A percentile compares a stretch with the other conserved stretches of the same genome.
Evolutionary conservation across 1,140 invertebrate genomes (phyloP).

Genomic region (Drosophila repleta): DNA sequence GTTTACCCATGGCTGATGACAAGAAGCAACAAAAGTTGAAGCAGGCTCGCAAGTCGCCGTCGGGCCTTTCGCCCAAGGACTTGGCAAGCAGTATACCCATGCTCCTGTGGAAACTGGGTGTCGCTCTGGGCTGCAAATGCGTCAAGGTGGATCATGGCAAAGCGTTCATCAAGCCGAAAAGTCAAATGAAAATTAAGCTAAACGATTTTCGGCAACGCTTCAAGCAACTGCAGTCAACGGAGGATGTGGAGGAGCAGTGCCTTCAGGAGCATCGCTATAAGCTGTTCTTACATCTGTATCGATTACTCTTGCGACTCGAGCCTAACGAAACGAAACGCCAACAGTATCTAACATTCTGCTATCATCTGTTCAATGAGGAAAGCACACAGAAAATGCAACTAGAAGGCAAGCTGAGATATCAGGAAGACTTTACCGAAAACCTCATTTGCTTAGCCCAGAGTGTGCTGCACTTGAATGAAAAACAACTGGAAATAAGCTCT

Average conservation of each 20-base stretch:
- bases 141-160: not conserved
- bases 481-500: not conserved
- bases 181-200: not conserved
- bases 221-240: not conserved
- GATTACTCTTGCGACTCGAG: conserved; percentile 20
- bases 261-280: conserved; percentile 5
- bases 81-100: not conserved
- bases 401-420: not conserved
- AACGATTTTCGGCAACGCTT: conserved; percentile 27
- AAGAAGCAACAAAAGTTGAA: not conserved
- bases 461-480: not conserved
- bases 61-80: not conserved
- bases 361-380: conserved; percentile 25
- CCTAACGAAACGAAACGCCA: not conserved
- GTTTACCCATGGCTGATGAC: not conserved
- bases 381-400: not conserved
- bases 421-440: not conserved
- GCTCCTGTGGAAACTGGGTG: too few species aligned
- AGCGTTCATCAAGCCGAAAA: not conserved
- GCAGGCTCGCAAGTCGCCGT: not conserved
- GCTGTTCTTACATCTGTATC: conserved; percentile 42
- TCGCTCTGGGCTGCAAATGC: conserved; percentile 1
- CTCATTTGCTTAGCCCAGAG: not conserved
- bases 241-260: not conserved
- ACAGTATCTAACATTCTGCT: conserved; percentile 18